Base-by-base conservation (phyloP, 2,113 vertebrate genomes). In the Forbesichthys agassizii region DNA sequence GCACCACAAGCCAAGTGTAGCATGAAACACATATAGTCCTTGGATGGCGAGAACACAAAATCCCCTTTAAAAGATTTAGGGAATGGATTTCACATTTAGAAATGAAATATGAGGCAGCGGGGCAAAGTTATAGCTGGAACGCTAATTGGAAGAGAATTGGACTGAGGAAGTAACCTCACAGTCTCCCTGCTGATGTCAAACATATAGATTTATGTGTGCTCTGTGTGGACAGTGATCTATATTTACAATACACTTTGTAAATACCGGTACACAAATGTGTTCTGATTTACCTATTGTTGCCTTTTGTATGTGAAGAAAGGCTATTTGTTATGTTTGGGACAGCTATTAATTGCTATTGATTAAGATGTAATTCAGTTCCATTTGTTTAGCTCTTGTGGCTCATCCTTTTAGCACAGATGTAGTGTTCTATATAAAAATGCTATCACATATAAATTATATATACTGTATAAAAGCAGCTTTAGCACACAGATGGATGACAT, bases 341-440 rank as follows among this genome's bases (percentile, higher is more conserved):
- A 90, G 82, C 85, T 79, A 77, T 87, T 82, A 88, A 89, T 90
- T 86, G 85, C 51, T 89, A 91, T 92, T 82, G 90, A 91, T 90
- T 88, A 14, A 73, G 81, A 84, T 89, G 78, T 81, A 83, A 90
- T 89, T 91, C 77, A 86, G 79, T 86, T 84, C 1, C 63, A 27
- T 8, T 11, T 4, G 42, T 82, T 88, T 85, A 42, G 67, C 69
- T 69, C 69, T 82, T 86, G 61, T 20, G 20, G 20, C 1, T 20
- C 20, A 20, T 20, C 20, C 20, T 20, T 20, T 20, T 20, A 20
- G 20, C 20, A 20, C 20, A 20, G 20, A 20, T 20, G 20, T 27
- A 27, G 27, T 27, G 27, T 27, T 27, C 27, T 27, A 27, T 27
- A 27, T 27, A 27, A 27, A 27, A 27, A 27, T 3, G 2, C 1